phyloP scores from a whole-genome alignment of 2,888 invertebrate genomes.

The Oegoconia quadripuncta region DNA sequence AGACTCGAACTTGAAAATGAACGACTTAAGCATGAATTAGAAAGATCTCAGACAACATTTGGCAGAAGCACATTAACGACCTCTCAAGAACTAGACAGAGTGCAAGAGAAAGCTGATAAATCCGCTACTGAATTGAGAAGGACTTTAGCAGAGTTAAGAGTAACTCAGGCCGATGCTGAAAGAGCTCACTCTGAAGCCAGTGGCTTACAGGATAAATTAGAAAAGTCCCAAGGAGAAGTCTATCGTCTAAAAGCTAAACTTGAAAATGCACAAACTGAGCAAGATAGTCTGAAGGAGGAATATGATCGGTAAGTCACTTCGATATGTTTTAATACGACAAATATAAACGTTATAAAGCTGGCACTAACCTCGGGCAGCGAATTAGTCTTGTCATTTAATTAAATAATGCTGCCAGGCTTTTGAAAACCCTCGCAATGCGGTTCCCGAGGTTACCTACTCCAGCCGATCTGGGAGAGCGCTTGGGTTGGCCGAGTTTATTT shows the following conservation, averaged over 20 bases:
- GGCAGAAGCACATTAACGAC: constrained; percentile 90
- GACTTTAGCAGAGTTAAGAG: constrained; percentile 93
- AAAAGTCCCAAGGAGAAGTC: constrained; percentile 96
- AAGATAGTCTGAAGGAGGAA: constrained; percentile 94
- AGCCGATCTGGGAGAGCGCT: no score
- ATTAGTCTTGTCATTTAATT: no score
- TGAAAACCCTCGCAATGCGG: no score
- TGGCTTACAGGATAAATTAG: constrained; percentile 93
- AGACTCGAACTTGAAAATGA: constrained; percentile 95
- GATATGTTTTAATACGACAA: not conserved
- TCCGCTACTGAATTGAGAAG: constrained; percentile 89
- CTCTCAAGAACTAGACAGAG: constrained; percentile 89
- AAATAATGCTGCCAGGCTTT: no score
- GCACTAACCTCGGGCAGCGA: no score
- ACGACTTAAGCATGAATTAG: constrained; percentile 90
- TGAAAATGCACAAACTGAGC: constrained; percentile 97
- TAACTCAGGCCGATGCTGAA: constrained; percentile 94
- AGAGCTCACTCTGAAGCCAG: constrained; percentile 90
- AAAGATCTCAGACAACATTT: constrained; percentile 90
- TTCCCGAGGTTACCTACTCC: no score
- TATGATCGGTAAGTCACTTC: constrained; percentile 82
- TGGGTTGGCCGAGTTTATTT: no score
- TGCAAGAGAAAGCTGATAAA: constrained; percentile 92
- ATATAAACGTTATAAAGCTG: not conserved
- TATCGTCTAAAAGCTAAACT: constrained; percentile 95